phyloP scores from a whole-genome alignment of 2,888 invertebrate species.

The Cordilura impudica region DNA sequence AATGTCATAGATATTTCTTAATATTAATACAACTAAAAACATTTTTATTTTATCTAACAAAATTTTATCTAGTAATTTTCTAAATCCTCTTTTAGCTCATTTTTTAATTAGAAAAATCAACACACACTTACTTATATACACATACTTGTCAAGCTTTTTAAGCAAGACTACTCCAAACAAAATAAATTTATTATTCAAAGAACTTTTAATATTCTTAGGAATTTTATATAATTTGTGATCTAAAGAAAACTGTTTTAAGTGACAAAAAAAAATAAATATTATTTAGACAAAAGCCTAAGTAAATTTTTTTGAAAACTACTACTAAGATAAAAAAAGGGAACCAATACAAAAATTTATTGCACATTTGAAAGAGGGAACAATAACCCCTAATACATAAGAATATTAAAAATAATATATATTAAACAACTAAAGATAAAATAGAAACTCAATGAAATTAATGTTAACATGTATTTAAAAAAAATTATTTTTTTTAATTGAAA shows the following conservation, averaged over 20 bases:
- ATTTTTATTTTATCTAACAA: too few species aligned
- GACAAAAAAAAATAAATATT: too few species aligned
- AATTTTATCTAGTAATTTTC: not conserved
- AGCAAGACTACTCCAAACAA: too few species aligned
- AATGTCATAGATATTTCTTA: not conserved
- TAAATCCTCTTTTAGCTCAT: not conserved
- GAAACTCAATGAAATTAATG: not conserved
- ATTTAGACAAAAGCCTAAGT: not conserved
- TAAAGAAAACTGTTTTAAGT: too few species aligned
- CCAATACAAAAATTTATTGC: slow-evolving; percentile 44
- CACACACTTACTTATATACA: too few species aligned
- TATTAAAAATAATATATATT: not conserved
- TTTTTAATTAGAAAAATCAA: not conserved
- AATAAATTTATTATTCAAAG: too few species aligned
- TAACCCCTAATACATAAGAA: not conserved
- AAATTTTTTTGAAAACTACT: slow-evolving; percentile 38
- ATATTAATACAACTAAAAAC: not conserved
- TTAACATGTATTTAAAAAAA: not conserved
- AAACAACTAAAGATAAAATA: not conserved
- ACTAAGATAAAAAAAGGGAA: slow-evolving; percentile 56
- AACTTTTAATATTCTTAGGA: too few species aligned
- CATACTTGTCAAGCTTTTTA: too few species aligned
- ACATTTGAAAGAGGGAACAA: slow-evolving; percentile 51
- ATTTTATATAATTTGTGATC: too few species aligned
- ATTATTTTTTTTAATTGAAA: not conserved